phyloP scores from a whole-genome alignment of 2,113 vertebrate genomes.

The Sturnira hondurensis region DNA sequence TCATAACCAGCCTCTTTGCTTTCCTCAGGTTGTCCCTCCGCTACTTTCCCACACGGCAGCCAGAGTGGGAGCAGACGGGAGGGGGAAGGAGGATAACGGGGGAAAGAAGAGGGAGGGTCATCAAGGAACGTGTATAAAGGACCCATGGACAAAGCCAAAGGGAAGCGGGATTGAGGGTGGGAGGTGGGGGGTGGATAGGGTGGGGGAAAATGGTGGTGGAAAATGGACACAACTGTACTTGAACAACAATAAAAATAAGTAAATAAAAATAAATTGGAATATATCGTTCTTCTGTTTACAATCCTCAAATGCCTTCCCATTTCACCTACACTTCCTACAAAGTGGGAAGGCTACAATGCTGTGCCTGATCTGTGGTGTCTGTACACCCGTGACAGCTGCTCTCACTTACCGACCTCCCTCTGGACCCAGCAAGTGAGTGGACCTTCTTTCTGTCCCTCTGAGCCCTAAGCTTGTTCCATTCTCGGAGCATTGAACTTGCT shows the following conservation, averaged over 20 bases:
- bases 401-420: neutral
- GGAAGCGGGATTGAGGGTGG: no score
- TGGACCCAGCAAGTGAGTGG: rapidly evolving
- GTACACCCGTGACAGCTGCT: neutral
- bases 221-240: no score
- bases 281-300: neutral
- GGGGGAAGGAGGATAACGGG: no score
- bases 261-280: neutral
- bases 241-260: no score
- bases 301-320: neutral
- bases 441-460: neutral
- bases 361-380: neutral
- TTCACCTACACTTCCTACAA: neutral
- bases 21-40: neutral
- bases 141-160: no score
- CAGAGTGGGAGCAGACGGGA: neutral
- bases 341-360: neutral
- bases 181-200: no score
- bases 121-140: no score
- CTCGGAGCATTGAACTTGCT: neutral
- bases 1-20: neutral
- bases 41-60: neutral
- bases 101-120: no score
- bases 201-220: no score
- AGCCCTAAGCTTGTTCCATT: neutral